A percentile compares a stretch with the other conserved stretches of the same genome.
These are phyloP conservation scores for Lates japonicus DNA, from an alignment of 2,797 vertebrate species.

Conservation along the genomic window DNA sequence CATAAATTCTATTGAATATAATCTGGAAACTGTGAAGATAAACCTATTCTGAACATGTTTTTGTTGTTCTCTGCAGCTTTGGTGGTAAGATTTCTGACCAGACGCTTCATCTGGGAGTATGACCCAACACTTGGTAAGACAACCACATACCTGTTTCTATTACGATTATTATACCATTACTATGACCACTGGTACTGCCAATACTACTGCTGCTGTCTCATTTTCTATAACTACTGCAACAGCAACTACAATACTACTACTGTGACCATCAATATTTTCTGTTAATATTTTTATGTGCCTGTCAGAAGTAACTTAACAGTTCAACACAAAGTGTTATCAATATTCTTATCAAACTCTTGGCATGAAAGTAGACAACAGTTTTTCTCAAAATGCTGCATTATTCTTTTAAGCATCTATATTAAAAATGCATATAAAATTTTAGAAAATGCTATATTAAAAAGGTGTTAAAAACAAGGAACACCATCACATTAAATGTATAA, in stretches of 20 bases:
- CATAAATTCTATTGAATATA: not conserved
- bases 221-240: not conserved
- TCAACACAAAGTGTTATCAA: not conserved
- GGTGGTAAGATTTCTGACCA: constrained; percentile 96
- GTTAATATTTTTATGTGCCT: too few species aligned
- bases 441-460: not conserved
- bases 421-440: not conserved
- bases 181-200: not conserved
- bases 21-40: not conserved
- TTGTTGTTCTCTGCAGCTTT: constrained; percentile 87
- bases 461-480: not conserved
- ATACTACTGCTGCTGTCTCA: not conserved
- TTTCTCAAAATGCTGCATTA: not conserved
- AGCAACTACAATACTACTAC: not conserved
- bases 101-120: constrained; percentile 99
- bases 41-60: constrained; percentile 32
- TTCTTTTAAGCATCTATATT: not conserved
- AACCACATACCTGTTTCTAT: not conserved
- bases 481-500: not conserved
- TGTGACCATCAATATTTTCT: not conserved
- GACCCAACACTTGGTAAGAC: constrained; percentile 96
- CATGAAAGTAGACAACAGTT: not conserved
- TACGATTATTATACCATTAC: not conserved
- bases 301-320: too few species aligned
- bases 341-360: not conserved